phyloP scores from a whole-genome alignment of 2,888 invertebrate genomes.

The Abrostola tripartita region DNA sequence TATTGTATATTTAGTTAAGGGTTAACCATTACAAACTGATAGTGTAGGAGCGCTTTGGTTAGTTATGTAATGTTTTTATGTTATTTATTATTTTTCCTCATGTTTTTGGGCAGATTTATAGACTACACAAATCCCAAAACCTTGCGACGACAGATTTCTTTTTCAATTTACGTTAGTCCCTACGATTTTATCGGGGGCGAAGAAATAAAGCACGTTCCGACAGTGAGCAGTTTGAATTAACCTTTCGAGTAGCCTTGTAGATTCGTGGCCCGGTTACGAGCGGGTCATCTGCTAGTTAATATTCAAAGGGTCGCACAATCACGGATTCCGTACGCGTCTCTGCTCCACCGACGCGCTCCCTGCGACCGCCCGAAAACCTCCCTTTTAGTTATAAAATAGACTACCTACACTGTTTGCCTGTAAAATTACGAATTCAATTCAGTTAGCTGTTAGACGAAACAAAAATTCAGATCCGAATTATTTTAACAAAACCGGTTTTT shows the following conservation, averaged over 20 bases:
- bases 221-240: slow-evolving; percentile 76
- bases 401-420: slow-evolving; percentile 61
- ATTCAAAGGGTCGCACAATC: slow-evolving; percentile 85
- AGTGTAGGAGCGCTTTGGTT: no score
- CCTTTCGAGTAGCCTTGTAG: slow-evolving; percentile 75
- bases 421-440: slow-evolving; percentile 53
- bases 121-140: slow-evolving; percentile 10
- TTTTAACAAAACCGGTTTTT: slow-evolving; percentile 50
- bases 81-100: no score
- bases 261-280: slow-evolving; percentile 78
- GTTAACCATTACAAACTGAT: no score
- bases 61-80: no score
- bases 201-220: slow-evolving; percentile 67
- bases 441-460: slow-evolving; percentile 42
- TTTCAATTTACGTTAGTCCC: slow-evolving; percentile 62
- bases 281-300: slow-evolving; percentile 85
- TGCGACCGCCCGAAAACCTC: slow-evolving; percentile 67
- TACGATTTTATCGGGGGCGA: slow-evolving; percentile 60
- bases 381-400: slow-evolving; percentile 71
- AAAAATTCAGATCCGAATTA: slow-evolving; percentile 38
- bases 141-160: slow-evolving; percentile 28
- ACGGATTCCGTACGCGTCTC: slow-evolving; percentile 81
- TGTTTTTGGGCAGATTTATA: no score
- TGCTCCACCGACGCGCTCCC: slow-evolving; percentile 63
- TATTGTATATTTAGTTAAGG: no score